Percentiles rank a stretch among this genome's conserved stretches.
These are phyloP conservation scores for Eclectus roratus DNA, from an alignment of 2,113 vertebrate genomes.

Conservation along the genomic window DNA sequence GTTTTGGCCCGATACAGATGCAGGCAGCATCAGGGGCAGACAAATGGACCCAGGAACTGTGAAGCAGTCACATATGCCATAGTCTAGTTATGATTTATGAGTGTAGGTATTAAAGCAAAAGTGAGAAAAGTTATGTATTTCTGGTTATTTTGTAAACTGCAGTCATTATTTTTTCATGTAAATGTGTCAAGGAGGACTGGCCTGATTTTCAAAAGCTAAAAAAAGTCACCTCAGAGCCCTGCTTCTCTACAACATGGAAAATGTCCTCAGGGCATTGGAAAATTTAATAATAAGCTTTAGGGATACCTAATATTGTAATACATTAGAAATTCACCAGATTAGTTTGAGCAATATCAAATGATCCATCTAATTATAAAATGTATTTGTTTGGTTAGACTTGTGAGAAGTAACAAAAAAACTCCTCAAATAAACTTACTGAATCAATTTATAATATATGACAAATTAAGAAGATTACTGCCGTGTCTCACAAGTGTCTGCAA, in stretches of 20 bases:
- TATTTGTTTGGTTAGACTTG: background rate
- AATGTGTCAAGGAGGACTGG: background rate
- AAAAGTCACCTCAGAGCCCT: background rate
- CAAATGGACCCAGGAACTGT: background rate
- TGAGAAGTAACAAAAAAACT: background rate
- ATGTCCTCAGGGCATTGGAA: background rate
- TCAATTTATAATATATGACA: slow-evolving; percentile 7
- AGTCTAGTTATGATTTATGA: background rate
- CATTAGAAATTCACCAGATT: background rate
- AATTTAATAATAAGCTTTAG: background rate
- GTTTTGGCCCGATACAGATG: background rate
- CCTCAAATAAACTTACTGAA: background rate
- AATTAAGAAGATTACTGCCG: slow-evolving; percentile 18
- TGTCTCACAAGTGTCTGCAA: background rate
- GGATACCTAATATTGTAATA: background rate
- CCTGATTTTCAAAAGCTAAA: background rate
- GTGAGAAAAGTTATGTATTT: background rate
- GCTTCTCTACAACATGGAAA: background rate
- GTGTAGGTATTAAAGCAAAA: background rate
- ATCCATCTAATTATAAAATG: background rate
- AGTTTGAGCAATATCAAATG: background rate
- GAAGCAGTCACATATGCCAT: background rate
- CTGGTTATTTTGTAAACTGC: background rate
- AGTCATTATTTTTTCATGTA: background rate
- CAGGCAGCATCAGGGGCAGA: background rate